Evolutionary conservation across 1,140 invertebrate genomes (phyloP), one percentile per base, ranked within the genome.

Genomic region (Hirudo medicinalis): DNA sequence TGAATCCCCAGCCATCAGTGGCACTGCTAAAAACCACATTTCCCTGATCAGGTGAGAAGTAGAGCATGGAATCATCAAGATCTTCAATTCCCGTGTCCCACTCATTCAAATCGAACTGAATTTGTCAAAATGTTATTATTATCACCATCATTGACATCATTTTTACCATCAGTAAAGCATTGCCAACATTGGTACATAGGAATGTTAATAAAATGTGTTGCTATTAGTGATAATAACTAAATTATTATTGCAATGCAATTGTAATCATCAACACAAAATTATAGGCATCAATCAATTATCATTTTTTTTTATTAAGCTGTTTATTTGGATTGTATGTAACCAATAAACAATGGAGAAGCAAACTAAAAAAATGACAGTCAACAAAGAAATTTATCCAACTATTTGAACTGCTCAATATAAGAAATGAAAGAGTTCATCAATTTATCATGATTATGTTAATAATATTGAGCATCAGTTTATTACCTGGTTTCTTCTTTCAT

Each of bases 11-110:
- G 20, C 94, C 93, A 84, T 99, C 93, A 54, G 91, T 85, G 53
- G 95, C 95, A 80, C 93, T 94, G 0, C 91, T 89, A 85, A 99
- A 99, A 5, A 98, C 85, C 5, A 99, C 94, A 86, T 99, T 99
- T 27, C 92, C 94, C 76, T 87, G 87, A 71, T 91, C 89, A 0
- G 94, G 94, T 0, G 89, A 89, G 81, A 97, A 98, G 81, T 92
- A 97, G 40, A 92, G 84, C 72, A 88, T 85, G 0, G 91, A 92
- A 80, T 93, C 91, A 82, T 95, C 93, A 22, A 87, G 85, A 72
- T 93, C 87, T 78, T 96, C 79, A 25, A 94, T 81, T 15, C 88
- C 89, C 5, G 87, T 87, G 72, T 87, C 88, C 88, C 91, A 90
- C 79, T 94, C 87, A n/a, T 63, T 63, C 57, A 63, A 32, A 11